A percentile compares a stretch with the other conserved stretches of the same genome.
These are phyloP conservation scores for Albula glossodonta DNA, from an alignment of 2,113 vertebrate species.

Conservation along the genomic window DNA sequence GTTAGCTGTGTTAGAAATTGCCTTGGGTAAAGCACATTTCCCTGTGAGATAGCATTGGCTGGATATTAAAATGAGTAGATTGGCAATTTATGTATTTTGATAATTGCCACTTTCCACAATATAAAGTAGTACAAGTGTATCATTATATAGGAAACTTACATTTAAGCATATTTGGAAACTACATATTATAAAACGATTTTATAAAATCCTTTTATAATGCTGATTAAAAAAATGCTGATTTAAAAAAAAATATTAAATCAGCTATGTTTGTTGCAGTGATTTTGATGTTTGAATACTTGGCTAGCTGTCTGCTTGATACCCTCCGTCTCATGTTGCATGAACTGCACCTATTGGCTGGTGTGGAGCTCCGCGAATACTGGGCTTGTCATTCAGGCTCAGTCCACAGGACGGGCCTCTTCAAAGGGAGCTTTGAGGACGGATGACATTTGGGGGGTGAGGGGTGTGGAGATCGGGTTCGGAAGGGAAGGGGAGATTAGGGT, in stretches of 20 bases:
- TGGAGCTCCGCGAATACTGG: not conserved
- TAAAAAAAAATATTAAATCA: too few relatives aligned
- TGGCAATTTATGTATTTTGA: too few relatives aligned
- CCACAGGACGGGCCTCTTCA: not conserved
- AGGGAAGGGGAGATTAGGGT: not conserved
- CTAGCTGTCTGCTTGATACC: not conserved
- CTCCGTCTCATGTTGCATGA: not conserved
- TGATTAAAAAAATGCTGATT: too few relatives aligned
- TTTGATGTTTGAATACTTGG: too few relatives aligned
- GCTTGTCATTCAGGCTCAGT: not conserved
- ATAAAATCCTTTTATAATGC: too few relatives aligned
- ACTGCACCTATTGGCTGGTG: not conserved
- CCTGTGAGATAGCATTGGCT: not conserved
- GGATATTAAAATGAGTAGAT: not conserved
- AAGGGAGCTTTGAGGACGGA: not conserved
- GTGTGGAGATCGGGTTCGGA: not conserved
- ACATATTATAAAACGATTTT: too few relatives aligned
- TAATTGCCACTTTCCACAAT: not conserved
- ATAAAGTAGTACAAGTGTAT: too few relatives aligned
- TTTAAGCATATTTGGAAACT: too few relatives aligned
- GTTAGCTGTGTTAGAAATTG: not conserved
- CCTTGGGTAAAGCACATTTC: not conserved
- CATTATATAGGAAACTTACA: not conserved
- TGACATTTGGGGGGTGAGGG: not conserved
- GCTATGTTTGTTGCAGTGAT: too few relatives aligned